Evolutionary conservation across 2,888 invertebrate genomes (phyloP), one percentile per base, ranked within the genome.

Genomic region (Ariolimax columbianus): DNA sequence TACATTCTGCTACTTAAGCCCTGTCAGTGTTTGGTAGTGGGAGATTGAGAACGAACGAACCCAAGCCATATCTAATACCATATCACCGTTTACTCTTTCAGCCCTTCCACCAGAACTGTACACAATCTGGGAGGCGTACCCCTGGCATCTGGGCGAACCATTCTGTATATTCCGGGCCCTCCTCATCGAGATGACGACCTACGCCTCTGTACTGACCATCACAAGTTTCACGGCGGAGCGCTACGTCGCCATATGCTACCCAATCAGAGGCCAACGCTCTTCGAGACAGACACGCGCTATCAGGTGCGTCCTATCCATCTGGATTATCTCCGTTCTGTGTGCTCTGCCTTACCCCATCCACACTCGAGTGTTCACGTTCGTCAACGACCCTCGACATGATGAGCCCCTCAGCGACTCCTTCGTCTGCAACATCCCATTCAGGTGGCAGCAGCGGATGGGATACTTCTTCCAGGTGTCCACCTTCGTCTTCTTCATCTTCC

Each of bases 181-280:
- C 63, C 89, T 95, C 19, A 94, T 94, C 26, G 95, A 95, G 89
- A 93, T 94, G 94, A 97, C 97, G 0, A 97, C 97, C 0, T 97
- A 98, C 94, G 97, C 97, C 0, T 98, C 98, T 0, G 97, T 98
- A 73, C 95, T 98, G 91, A 98, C 98, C 33, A 98, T 98, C 90
- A 97, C 97, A 68, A 97, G 97, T 0, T 98, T 98, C 94, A 97
- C 98, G 0, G 96, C 97, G 94, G 98, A 98, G 95, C 95, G 98
- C 73, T 95, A 97, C 95, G 95, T 98, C 88, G 98, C 98, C 47
- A 98, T 98, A 92, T 98, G 98, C 93, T 97, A 98, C 93, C 98
- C 98, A 0, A 95, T 98, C 68, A 96, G 96, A 92, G 95, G 97
- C 86, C 97, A 97, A 94, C 96, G 96, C 72, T 97, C 97, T 96